Evolutionary conservation across 2,888 invertebrate species (phyloP).

Genomic region (Quadroppia sp.): DNA sequence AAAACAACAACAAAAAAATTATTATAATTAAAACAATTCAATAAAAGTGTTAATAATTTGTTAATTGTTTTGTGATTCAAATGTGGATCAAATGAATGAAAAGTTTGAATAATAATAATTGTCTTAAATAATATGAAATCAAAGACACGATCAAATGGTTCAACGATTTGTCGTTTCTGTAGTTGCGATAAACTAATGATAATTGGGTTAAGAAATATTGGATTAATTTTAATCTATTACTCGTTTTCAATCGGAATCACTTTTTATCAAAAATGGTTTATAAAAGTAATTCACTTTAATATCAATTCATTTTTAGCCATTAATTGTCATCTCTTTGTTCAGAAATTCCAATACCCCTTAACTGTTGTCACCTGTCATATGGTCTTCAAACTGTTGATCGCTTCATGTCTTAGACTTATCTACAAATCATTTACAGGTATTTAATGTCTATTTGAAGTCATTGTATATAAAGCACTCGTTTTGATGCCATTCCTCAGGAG

Average conservation of each 20-base stretch:
- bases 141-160: not conserved
- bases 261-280: constrained; percentile 91
- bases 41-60: not conserved
- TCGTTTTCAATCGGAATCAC: constrained; percentile 88
- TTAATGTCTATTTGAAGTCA: not conserved
- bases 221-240: constrained; percentile 75
- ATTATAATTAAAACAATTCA: no score
- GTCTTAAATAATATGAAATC: constrained; percentile 5
- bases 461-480: not conserved
- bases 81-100: not conserved
- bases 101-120: not conserved
- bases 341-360: constrained; percentile 84
- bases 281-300: constrained; percentile 62
- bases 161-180: not conserved
- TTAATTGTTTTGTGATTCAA: not conserved
- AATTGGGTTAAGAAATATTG: constrained; percentile 50
- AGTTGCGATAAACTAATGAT: not conserved
- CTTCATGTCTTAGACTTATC: constrained; percentile 63
- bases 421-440: constrained; percentile 58
- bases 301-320: not conserved
- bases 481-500: constrained; percentile 48
- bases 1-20: no score
- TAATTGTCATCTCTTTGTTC: constrained; percentile 51
- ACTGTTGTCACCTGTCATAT: constrained; percentile 85
- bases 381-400: constrained; percentile 76